A percentile compares a stretch with the other conserved stretches of the same genome.
Conservation (phyloP, 64 coral and sea anemone genomes). For the Stichodactyla mertensii region DNA sequence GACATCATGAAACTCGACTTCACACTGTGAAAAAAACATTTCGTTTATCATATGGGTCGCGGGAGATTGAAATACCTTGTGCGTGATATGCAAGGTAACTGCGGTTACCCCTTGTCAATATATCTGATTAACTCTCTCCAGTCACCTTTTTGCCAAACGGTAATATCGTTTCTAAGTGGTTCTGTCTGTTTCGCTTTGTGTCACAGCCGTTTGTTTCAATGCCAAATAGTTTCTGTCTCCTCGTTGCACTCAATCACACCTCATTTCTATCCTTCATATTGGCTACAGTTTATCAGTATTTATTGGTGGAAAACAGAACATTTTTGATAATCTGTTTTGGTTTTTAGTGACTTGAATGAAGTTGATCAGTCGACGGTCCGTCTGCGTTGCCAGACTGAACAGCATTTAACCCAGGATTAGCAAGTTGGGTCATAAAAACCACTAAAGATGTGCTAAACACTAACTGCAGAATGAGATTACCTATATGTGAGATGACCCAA, state of each 20-base stretch:
- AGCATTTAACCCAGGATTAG: not conserved
- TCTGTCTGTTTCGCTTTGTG: not conserved
- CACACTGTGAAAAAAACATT: too few species aligned
- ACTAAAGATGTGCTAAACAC: not conserved
- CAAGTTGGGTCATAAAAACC: not conserved
- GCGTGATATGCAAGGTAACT: not conserved
- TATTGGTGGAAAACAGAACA: not conserved
- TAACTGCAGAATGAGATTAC: not conserved
- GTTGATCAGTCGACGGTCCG: not conserved
- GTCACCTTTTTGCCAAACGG: not conserved
- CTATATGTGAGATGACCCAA: not conserved
- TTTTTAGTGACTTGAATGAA: not conserved
- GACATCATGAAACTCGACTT: too few species aligned
- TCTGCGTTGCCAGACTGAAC: not conserved
- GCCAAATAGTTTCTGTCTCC: not conserved
- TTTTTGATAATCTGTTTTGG: not conserved
- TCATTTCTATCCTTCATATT: not conserved
- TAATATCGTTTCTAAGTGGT: not conserved
- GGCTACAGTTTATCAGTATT: not conserved
- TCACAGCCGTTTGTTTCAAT: not conserved
- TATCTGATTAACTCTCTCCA: not conserved
- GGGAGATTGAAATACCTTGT: too few species aligned
- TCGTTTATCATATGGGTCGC: too few species aligned
- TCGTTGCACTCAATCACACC: not conserved
- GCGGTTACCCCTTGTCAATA: not conserved